Percentiles rank a stretch among this genome's conserved stretches.
Conservation (phyloP, 2,113 vertebrate genomes). For the Grallaria varia region DNA sequence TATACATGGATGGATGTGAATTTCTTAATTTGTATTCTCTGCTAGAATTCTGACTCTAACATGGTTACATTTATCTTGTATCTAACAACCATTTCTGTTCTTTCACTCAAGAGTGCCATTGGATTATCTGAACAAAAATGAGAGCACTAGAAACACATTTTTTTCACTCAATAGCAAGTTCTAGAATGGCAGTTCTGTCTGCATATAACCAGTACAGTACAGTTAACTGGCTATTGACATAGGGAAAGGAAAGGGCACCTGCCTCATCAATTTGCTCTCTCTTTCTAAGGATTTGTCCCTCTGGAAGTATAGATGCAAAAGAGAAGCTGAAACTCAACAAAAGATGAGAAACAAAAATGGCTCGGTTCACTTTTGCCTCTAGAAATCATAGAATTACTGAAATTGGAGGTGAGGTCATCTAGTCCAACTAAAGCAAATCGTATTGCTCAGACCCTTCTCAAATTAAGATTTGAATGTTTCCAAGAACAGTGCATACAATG, state of each 20-base stretch:
- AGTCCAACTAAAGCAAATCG: background rate
- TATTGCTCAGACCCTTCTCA: background rate
- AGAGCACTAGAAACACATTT: background rate
- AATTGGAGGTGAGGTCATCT: background rate
- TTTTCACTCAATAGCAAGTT: background rate
- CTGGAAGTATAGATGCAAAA: background rate
- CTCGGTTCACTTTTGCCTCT: background rate
- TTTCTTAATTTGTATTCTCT: background rate
- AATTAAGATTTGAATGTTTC: background rate
- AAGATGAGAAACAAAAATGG: background rate
- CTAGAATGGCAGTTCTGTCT: background rate
- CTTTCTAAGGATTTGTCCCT: background rate
- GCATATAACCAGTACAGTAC: background rate
- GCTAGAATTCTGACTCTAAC: background rate
- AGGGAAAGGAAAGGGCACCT: background rate
- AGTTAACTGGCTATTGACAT: background rate
- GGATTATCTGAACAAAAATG: background rate
- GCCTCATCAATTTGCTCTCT: background rate
- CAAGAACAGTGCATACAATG: accelerated
- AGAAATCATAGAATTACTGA: background rate
- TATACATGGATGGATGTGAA: background rate
- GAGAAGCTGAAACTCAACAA: background rate
- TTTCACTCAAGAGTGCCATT: background rate
- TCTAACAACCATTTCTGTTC: background rate
- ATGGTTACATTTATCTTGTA: background rate